Conservation (phyloP, 2,888 invertebrate genomes). For the Idaea dimidiata region DNA sequence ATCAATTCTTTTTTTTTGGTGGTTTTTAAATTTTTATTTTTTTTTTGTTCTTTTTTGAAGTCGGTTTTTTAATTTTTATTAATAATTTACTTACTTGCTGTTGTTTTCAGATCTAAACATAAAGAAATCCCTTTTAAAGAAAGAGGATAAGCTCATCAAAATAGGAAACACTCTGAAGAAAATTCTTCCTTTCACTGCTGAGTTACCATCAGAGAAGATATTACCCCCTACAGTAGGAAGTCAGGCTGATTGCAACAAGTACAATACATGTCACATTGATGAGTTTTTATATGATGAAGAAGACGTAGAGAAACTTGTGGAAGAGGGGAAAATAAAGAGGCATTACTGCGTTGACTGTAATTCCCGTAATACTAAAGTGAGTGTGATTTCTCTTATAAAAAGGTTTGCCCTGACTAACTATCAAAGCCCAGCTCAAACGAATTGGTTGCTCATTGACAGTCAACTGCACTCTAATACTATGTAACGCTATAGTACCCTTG, state of each 20-base stretch:
- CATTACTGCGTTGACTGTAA: conserved; percentile 64
- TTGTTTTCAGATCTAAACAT: conserved; percentile 53
- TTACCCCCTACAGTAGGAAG: conserved; percentile 63
- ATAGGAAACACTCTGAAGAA: conserved; percentile 60
- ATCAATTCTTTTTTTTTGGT: too few relatives aligned
- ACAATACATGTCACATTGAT: conserved; percentile 83
- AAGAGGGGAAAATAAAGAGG: conserved; percentile 55
- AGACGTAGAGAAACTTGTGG: conserved; percentile 72
- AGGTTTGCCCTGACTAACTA: too few relatives aligned
- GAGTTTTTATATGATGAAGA: conserved; percentile 86
- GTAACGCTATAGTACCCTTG: too few relatives aligned
- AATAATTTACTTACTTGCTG: conserved; percentile 9
- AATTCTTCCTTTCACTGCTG: conserved; percentile 62
- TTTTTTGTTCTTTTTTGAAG: too few relatives aligned
- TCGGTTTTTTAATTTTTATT: too few relatives aligned
- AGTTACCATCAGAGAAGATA: conserved; percentile 64
- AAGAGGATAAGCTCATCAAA: conserved; percentile 52
- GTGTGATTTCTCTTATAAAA: too few relatives aligned
- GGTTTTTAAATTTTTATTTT: too few relatives aligned
- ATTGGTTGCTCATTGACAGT: too few relatives aligned
- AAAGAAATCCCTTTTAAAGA: conserved; percentile 43
- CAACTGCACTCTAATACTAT: too few relatives aligned
- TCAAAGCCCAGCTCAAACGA: too few relatives aligned
- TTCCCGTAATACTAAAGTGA: conserved; percentile 59
- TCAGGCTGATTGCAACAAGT: conserved; percentile 76